These are phyloP conservation scores for Mormyrops attenuatus DNA, from an alignment of 2,797 vertebrate genomes.

Conservation along the genomic window DNA sequence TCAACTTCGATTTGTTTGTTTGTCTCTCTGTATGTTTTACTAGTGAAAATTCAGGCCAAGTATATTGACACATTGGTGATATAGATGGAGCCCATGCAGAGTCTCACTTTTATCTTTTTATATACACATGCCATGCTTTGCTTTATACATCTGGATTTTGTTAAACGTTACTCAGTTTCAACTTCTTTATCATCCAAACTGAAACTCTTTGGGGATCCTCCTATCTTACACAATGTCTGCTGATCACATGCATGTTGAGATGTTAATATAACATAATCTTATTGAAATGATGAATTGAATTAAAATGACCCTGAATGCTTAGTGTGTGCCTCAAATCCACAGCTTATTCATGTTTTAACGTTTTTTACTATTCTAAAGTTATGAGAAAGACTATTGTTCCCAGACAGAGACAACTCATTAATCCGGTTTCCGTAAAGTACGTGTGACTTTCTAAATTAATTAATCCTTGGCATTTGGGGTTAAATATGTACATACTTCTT, in stretches of 20 bases:
- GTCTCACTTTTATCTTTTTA: not conserved
- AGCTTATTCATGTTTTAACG: not conserved
- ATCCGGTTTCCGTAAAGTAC: not conserved
- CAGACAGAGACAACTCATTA: not conserved
- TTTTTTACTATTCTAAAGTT: not conserved
- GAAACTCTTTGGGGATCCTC: not conserved
- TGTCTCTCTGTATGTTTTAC: not conserved
- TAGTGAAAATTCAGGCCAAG: not conserved
- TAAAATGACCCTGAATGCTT: not conserved
- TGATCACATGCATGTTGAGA: not conserved
- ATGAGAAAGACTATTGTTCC: not conserved
- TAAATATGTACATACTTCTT: not conserved
- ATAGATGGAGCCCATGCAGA: not conserved
- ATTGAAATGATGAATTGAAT: not conserved
- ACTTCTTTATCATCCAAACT: not conserved
- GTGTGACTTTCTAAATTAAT: not conserved
- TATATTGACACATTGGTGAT: not conserved
- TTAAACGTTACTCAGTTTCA: not conserved
- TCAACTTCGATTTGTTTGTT: not conserved
- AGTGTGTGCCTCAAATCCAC: not conserved
- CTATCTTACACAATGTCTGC: not conserved
- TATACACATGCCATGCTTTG: not conserved
- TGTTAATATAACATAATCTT: not conserved
- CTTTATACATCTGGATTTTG: not conserved
- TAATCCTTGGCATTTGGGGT: not conserved